Percentiles rank a stretch among this genome's conserved stretches.
Conservation (phyloP, 2,888 invertebrate genomes). For the Tridacna crocea region DNA sequence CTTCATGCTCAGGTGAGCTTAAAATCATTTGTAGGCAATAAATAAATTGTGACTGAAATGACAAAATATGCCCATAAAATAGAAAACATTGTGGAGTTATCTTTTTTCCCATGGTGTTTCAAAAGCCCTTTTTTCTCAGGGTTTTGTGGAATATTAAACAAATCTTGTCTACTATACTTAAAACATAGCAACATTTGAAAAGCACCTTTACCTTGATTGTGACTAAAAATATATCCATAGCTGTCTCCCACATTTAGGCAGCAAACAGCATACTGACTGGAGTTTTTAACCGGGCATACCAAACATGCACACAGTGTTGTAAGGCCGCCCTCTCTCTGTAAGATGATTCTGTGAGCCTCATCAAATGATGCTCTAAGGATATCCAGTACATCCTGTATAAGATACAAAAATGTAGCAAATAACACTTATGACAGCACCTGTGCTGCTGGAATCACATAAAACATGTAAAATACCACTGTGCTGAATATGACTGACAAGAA, state of each 20-base stretch:
- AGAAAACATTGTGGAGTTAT: too few species aligned
- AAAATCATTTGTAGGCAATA: too few species aligned
- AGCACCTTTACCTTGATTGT: slow-evolving; percentile 86
- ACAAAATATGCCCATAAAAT: too few species aligned
- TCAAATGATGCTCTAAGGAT: slow-evolving; percentile 92
- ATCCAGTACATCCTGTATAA: slow-evolving; percentile 89
- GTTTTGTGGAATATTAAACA: too few species aligned
- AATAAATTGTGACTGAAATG: too few species aligned
- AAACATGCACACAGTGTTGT: slow-evolving; percentile 94
- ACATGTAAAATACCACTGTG: background rate
- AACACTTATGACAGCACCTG: too few species aligned
- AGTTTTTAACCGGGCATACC: slow-evolving; percentile 86
- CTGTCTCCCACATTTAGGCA: slow-evolving; percentile 96
- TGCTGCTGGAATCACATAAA: background rate
- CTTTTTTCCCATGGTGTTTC: too few species aligned
- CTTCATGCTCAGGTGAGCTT: too few species aligned
- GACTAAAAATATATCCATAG: slow-evolving; percentile 92
- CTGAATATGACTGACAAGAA: too few species aligned
- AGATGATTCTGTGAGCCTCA: slow-evolving; percentile 92
- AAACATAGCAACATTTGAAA: too few species aligned
- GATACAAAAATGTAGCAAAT: background rate
- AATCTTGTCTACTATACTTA: too few species aligned
- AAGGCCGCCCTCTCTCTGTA: slow-evolving; percentile 90
- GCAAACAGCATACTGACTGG: slow-evolving; percentile 88
- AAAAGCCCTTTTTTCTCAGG: too few species aligned